A percentile compares a stretch with the other conserved stretches of the same genome.
Evolutionary conservation across 2,888 invertebrate genomes (phyloP).

Genomic region (Caradrina clavipalpis): DNA sequence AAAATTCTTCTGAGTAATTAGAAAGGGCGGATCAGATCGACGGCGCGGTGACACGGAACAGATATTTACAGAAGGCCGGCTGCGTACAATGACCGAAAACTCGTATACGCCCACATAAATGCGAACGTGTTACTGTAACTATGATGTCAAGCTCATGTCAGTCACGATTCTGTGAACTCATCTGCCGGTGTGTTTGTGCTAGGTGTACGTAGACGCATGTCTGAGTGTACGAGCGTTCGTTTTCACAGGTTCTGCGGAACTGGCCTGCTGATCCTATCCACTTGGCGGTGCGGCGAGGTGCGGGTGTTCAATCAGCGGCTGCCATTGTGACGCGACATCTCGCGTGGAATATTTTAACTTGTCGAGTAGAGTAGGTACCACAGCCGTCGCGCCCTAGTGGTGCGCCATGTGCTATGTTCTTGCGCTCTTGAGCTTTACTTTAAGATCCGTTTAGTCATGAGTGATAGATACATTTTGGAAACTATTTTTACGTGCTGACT

Average conservation of each 20-base stretch:
- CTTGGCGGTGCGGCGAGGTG: slow-evolving; percentile 16
- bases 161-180: too few relatives aligned
- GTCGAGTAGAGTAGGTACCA: slow-evolving; percentile 36
- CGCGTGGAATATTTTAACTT: slow-evolving; percentile 71
- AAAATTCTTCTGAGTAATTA: slow-evolving; percentile 63
- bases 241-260: background rate
- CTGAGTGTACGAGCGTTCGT: background rate
- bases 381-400: background rate
- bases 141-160: too few relatives aligned
- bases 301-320: slow-evolving; percentile 56
- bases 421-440: background rate
- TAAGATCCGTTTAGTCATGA: background rate
- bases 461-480: background rate
- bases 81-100: background rate
- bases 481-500: background rate
- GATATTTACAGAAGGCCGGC: background rate
- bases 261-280: background rate
- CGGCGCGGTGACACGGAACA: background rate
- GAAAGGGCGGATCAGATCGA: slow-evolving; percentile 57
- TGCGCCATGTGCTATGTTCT: slow-evolving; percentile 10
- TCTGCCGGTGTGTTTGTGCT: too few relatives aligned
- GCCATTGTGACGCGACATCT: slow-evolving; percentile 60
- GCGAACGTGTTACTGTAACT: background rate
- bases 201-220: too few relatives aligned
- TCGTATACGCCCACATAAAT: background rate